Conservation (phyloP, 1,140 invertebrate genomes). For the Teleopsis dalmanni region DNA sequence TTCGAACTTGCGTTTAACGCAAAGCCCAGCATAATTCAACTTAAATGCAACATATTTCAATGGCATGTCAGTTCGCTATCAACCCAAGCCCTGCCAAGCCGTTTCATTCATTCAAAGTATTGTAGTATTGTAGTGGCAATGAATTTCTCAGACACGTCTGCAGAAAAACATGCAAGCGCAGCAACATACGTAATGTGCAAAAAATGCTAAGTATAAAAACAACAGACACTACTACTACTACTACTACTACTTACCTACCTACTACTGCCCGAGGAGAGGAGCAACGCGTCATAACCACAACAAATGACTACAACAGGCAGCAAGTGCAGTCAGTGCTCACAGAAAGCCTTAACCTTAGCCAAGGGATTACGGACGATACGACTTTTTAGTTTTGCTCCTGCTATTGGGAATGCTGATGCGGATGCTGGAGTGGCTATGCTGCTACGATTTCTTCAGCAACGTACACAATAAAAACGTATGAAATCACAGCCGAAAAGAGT, state of each 20-base stretch:
- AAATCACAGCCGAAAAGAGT: conserved; percentile 12
- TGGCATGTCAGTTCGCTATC: not conserved
- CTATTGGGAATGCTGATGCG: no score
- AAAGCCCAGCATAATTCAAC: conserved; percentile 2
- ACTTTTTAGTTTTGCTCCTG: no score
- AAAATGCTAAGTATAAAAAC: not conserved
- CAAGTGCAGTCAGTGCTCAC: no score
- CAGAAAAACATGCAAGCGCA: conserved; percentile 1
- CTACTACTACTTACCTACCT: no score
- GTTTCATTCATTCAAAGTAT: not conserved
- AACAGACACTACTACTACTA: not conserved
- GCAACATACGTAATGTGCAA: not conserved
- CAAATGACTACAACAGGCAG: no score
- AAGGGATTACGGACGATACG: no score
- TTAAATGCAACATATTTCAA: not conserved
- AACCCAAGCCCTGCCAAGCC: not conserved
- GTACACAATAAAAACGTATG: not conserved
- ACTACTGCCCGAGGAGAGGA: not conserved
- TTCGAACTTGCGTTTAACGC: no score
- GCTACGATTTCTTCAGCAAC: no score
- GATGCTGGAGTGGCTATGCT: not conserved
- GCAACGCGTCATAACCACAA: no score
- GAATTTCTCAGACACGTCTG: conserved; percentile 9
- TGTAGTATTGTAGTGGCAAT: not conserved
- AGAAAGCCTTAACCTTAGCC: no score